These are phyloP conservation scores for Rhagologus leucostigma DNA, from an alignment of 2,113 vertebrate genomes.

Conservation along the genomic window DNA sequence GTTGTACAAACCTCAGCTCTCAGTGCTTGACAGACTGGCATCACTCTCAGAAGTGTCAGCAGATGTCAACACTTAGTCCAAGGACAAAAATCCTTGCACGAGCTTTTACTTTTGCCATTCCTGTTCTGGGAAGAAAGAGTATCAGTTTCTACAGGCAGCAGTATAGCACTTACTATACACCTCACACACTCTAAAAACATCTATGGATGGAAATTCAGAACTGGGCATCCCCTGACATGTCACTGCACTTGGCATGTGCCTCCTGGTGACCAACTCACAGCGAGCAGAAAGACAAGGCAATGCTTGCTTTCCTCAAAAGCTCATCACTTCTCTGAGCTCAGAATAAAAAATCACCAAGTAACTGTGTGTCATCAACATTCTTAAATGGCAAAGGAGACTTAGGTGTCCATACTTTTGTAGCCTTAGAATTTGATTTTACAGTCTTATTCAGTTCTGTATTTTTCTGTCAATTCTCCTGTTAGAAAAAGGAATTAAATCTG, in stretches of 20 bases:
- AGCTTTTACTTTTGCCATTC: not conserved
- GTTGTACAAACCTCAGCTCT: fast-evolving
- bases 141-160: not conserved
- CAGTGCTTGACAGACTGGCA: fast-evolving
- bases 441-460: not conserved
- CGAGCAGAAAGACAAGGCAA: not conserved
- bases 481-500: not conserved
- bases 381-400: not conserved
- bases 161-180: not conserved
- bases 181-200: not conserved
- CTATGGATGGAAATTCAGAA: not conserved
- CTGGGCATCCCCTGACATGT: no score
- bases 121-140: not conserved
- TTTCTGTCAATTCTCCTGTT: not conserved
- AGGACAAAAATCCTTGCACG: not conserved
- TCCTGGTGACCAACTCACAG: not conserved
- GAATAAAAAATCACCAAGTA: not conserved
- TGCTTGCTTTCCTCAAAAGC: not conserved
- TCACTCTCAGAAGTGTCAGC: not conserved
- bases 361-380: not conserved
- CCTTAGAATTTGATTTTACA: not conserved
- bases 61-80: not conserved
- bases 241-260: not conserved
- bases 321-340: not conserved
- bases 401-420: not conserved